Base-by-base conservation (phyloP, 2,888 invertebrate genomes). In the Pyrrhia umbra region DNA sequence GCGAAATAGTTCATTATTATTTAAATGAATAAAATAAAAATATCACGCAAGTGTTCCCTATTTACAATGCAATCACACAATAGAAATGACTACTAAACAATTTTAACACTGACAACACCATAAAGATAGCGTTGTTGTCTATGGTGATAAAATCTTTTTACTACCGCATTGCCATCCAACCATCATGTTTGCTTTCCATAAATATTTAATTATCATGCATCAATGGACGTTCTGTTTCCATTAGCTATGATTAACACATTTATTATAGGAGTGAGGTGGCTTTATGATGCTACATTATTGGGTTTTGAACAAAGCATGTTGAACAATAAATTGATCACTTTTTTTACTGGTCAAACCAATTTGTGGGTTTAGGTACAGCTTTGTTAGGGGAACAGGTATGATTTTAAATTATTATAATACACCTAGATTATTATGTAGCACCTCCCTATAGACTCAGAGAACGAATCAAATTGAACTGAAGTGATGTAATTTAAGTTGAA, bases 181-280 rank as follows among this genome's bases (percentile, higher is more conserved):
- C n/a, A 69, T 61, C 49, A 46, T 62, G 55, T 79, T 67, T 63
- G 73, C 34, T 67, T 54, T 49, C 63, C 58, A 78, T 79, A 72
- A 67, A 71, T 75, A 67, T 52, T 54, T 42, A 66, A 65, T 56
- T 47, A 59, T 68, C 63, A 52, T 20, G 0, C 72, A 60, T 67
- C 59, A 59, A 43, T 49, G 39, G n/a, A 34, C 34, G 43, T 49
- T 39, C 8, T 63, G 9, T 27, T 46, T 25, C 70, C 64, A 75
- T 75, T 68, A 65, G 13, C 47, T 27, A 18, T 52, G 51, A 64
- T 67, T 66, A 75, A 43, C 50, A 34, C 20, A 37, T 15, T 23
- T 42, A 45, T 57, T 42, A 37, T 16, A 47, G n/a, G 30, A 0
- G 1, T 15, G 10, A 2, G 40, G 20, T 37, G n/a, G 5, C n/a